Base-by-base conservation (phyloP, 2,797 vertebrate species). In the Todus mexicanus region DNA sequence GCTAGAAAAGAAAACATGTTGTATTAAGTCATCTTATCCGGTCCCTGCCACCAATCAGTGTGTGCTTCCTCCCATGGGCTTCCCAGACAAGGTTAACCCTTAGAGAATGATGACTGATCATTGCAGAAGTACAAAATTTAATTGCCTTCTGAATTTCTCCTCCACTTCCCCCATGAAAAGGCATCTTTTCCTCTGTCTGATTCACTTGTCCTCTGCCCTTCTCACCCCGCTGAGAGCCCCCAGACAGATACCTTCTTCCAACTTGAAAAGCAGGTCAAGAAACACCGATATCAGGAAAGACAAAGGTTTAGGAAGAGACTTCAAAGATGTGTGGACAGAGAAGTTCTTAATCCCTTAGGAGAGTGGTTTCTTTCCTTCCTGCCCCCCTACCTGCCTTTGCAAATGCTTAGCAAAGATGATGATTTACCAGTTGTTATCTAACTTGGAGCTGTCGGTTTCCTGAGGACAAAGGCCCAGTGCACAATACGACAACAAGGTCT, bases 401-500 rank as follows among this genome's bases (percentile, higher is more conserved):
- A 93, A 92, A 89, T 2, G 20, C 82, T 89, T 85, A 88, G 76
- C 70, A 84, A 78, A 91, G 91, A 93, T 57, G 89, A 83, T 91
- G 87, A 92, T 93, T 95, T 95, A 93, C 90, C 59, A 92, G 82
- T 91, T 94, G 92, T 95, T 95, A 95, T 95, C 94, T 95, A 91
- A 94, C 94, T 92, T 93, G 76, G 93, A 92, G 73, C 64, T 93
- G 76, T 92, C 6, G 45, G 83, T 95, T 96, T 95, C 94, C 95
- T 94, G 93, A 96, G 94, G 95, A 95, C 35, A 88, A 95, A 95
- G 89, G 82, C 82, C 82, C 79, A 91, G 79, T 66, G 93, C 91
- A 95, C 89, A 92, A 81, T 90, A 90, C 5, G 57, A 81, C 89
- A 96, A 92, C 88, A 95, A 95, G 91, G 84, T 94, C 94, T 96